These are phyloP conservation scores for Monodelphis domestica DNA, from an alignment of 2,797 vertebrate species.

Conservation along the genomic window DNA sequence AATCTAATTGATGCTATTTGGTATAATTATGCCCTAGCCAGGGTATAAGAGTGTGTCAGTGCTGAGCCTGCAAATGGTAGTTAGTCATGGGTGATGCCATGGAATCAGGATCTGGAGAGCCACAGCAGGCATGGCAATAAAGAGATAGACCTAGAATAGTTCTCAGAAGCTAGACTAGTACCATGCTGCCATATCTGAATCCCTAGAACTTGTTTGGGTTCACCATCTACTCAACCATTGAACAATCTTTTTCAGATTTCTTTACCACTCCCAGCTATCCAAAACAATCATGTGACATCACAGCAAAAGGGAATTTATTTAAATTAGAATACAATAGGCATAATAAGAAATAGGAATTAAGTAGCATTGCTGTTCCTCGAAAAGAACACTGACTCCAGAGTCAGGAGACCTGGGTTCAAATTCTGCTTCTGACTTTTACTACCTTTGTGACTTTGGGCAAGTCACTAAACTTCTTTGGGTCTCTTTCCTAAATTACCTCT, in stretches of 20 bases:
- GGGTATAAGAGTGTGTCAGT: not conserved
- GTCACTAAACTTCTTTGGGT: not conserved
- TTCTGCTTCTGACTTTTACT: no score
- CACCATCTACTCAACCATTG: not conserved
- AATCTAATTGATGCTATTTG: not conserved
- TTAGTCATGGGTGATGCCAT: not conserved
- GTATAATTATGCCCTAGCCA: not conserved
- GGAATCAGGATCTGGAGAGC: not conserved
- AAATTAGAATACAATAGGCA: not conserved
- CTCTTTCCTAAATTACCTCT: not conserved
- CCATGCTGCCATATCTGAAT: not conserved
- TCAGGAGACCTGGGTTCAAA: not conserved
- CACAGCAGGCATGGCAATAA: no score
- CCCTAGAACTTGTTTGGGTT: not conserved
- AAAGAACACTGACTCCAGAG: not conserved
- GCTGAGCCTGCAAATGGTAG: not conserved
- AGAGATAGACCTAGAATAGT: not conserved
- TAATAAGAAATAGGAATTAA: not conserved
- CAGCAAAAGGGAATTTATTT: not conserved
- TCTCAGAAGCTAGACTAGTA: not conserved
- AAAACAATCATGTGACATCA: not conserved
- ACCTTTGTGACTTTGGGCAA: no score
- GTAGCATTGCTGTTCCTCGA: not conserved
- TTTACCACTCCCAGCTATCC: not conserved
- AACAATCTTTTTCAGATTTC: no score